Base-by-base conservation (phyloP, 2,113 vertebrate genomes). In the Lycaon pictus region DNA sequence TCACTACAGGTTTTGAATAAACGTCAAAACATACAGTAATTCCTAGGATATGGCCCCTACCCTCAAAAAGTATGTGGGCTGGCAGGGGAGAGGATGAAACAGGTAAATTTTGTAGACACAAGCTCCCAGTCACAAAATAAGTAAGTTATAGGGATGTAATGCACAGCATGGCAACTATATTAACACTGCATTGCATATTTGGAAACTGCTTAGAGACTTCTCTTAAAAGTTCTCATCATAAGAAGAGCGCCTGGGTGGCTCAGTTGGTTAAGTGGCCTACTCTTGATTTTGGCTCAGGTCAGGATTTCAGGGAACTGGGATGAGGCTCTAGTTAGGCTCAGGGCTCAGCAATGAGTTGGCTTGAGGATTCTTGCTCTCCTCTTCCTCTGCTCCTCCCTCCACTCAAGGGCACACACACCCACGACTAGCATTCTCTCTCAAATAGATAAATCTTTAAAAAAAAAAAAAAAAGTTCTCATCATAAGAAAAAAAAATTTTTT, bases 11-110 rank as follows among this genome's bases (percentile, higher is more conserved):
- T 23, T 74, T 35, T 71, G 27, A 65, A 12, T 35, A 86, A n/a
- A 80, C 25, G 71, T 69, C 35, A 76, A 91, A 95, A 77, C 71
- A 63, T 5, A 13, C 2, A 4, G 19, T 60, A 91, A 88, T 77
- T 77, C 53, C 25, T 80, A 90, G n/a, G n/a, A 81, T 58, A 72
- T 4, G 35, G 48, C 2, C 65, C 35, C 37, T 35, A 51, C n/a
- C 25, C 3, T 79, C 20, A 88, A n/a, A 22, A 25, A 92, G 0
- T 32, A 20, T 4, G 13, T 55, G n/a, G 8, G n/a, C 20, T 25
- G 35, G 22, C 11, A 6, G 11, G 13, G 3, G 3, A 4, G 67
- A 3, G 10, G 20, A 23, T 2, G 0, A 27, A 81, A 56, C 32
- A 25, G n/a, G n/a, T 23, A 4, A 58, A 81, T 29, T 16, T 51